These are phyloP conservation scores for Octopus sinensis DNA, from an alignment of 1,140 invertebrate genomes.

Conservation along the genomic window DNA sequence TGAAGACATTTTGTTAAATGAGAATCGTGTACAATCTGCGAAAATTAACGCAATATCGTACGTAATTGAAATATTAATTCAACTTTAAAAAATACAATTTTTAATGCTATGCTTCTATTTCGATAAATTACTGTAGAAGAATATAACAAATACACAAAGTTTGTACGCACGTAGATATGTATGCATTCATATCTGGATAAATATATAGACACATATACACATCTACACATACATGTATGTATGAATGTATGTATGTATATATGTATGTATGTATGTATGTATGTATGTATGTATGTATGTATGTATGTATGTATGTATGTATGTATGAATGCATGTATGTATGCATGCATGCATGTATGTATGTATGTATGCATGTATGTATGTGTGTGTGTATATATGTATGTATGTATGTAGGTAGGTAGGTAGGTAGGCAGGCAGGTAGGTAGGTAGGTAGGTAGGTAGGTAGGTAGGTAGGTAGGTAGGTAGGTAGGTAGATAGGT, in stretches of 20 bases:
- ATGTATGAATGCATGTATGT: background rate
- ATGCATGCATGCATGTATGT: background rate
- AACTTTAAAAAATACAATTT: too few relatives aligned
- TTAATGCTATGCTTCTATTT: too few relatives aligned
- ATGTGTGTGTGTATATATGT: background rate
- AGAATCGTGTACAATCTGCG: too few relatives aligned
- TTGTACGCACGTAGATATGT: background rate
- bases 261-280: background rate
- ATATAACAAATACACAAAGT: background rate
- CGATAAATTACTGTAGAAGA: too few relatives aligned
- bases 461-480: background rate
- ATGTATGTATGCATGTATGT: too few relatives aligned
- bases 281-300: background rate
- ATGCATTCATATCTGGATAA: background rate
- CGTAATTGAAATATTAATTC: too few relatives aligned
- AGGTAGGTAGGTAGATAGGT: too few relatives aligned
- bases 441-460: background rate
- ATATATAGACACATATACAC: background rate
- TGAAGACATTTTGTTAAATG: too few relatives aligned
- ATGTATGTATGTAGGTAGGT: background rate
- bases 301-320: background rate
- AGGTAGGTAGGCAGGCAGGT: background rate
- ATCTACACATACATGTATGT: background rate
- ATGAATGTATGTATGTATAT: background rate
- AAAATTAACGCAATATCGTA: too few relatives aligned